Evolutionary conservation across 2,888 invertebrate species (phyloP).

Genomic region (Hylaea fasciaria): DNA sequence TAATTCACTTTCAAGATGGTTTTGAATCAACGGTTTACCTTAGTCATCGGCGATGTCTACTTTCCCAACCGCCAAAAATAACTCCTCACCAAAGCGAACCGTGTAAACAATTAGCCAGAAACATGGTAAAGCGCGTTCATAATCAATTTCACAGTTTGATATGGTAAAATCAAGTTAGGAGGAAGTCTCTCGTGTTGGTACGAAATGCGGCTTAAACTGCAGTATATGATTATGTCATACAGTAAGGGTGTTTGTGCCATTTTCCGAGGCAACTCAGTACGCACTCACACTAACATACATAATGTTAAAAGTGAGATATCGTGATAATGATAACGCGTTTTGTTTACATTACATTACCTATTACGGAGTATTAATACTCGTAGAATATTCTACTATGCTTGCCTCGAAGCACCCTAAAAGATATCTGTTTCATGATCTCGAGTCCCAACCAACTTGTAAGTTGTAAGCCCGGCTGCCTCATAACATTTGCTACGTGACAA

Average conservation of each 20-base stretch:
- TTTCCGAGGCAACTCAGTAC: background rate
- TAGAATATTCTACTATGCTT: too few species aligned
- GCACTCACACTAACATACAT: background rate
- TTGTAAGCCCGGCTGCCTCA: too few species aligned
- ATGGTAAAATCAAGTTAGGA: constrained; percentile 33
- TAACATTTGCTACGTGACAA: too few species aligned
- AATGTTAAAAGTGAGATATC: too few species aligned
- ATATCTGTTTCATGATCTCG: too few species aligned
- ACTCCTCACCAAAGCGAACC: constrained; percentile 12
- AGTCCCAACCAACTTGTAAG: too few species aligned
- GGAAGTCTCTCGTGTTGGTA: constrained; percentile 25
- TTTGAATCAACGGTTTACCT: background rate
- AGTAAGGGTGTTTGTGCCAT: background rate
- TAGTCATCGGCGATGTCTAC: constrained; percentile 9
- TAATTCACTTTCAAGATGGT: background rate
- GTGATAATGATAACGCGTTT: too few species aligned
- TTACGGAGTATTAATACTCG: too few species aligned
- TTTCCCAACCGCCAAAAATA: constrained; percentile 23
- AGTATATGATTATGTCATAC: background rate
- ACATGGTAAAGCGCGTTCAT: constrained; percentile 25
- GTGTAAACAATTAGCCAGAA: constrained; percentile 32
- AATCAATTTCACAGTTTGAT: constrained; percentile 34
- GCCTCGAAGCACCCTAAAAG: too few species aligned
- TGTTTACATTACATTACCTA: too few species aligned
- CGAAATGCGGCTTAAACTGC: constrained; percentile 24